Base-by-base conservation (phyloP, 2,113 vertebrate genomes). In the Dipodomys stephensi region DNA sequence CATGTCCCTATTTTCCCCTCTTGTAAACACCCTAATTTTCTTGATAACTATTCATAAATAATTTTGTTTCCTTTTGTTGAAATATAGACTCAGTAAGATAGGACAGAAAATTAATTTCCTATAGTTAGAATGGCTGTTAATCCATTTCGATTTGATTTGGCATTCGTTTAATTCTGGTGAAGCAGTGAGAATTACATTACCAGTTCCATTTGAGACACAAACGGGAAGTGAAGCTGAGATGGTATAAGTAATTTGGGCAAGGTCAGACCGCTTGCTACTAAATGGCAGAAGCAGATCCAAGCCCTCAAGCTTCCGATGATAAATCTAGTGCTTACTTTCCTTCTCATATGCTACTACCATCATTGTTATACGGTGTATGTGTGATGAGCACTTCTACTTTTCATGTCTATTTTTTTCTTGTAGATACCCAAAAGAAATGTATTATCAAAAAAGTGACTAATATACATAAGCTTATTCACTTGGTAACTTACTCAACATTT, bases 41-140 rank as follows among this genome's bases (percentile, higher is more conserved):
- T 28, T 92, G 83, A 39, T 4, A 68, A 22, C 49, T 89, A 87
- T 81, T 92, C 85, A n/a, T 69, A 88, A 91, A 64, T 64, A 73
- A 4, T 44, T 82, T 77, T 79, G 77, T 60, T 96, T 4, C 84
- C 39, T 11, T 69, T 16, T 28, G 74, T 35, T 87, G 69, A 84
- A 89, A 80, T 76, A 62, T 39, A 74, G 86, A 27, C 18, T 71
- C 18, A 76, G 46, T 88, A 72, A 79, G 82, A 39, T 89, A 77
- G 77, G 25, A 83, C 7, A 20, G 39, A 68, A 4, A 80, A 62
- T 82, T 90, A 82, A 78, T 53, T 67, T 91, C 90, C 57, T 89
- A 89, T 77, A 84, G 73, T 78, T 92, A 76, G 30, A 1, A 72
- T 71, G 73, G 87, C 10, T 20, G 69, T 44, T 87, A 92, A 60